Evolutionary conservation across 2,888 invertebrate genomes (phyloP), one percentile per base, ranked within the genome.

Genomic region (Poecilus cupreus): DNA sequence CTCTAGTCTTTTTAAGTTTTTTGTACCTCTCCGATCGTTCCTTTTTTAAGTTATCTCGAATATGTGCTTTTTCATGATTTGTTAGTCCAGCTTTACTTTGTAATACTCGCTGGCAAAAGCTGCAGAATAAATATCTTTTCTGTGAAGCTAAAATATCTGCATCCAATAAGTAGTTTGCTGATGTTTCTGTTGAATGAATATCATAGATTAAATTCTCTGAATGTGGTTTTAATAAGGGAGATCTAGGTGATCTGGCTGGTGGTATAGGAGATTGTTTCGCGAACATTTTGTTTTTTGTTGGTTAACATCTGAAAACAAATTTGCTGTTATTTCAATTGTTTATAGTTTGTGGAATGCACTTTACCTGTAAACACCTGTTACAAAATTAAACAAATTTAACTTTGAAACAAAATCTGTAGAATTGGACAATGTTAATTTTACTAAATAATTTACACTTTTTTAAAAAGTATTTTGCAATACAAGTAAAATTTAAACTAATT

Each of bases 51-150:
- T 39, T n/a, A 5, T 24, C 6, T 46, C 49, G 10, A 16, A 43
- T 11, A 26, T 81, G 81, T 26, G 16, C 16, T 20, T 81, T 81
- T 49, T 81, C 81, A 49, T 81, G 81, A 20, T 75, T 74, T 4
- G 49, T 46, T 64, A 46, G 43, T 3, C 81, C 81, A 3, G 81
- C 60, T 81, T 49, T 60, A n/a, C 46, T 75, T 26, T 13, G 20
- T 37, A 57, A 26, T 18, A 16, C 39, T 43, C 32, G 22, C 6
- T 60, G 20, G 46, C 75, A 81, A 22, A 75, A 81, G 18, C 26
- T 72, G 26, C 80, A 80, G 16, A 54, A 72, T 1, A 80, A 24
- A 57, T 72, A 80, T 6, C 43, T 22, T 32, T 39, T 79, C 22
- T 43, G 51, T 1, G 80, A 80, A 6, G 80, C 72, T 4, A 54